Evolutionary conservation across 2,797 vertebrate genomes (phyloP).

Genomic region (Pristis pectinata): DNA sequence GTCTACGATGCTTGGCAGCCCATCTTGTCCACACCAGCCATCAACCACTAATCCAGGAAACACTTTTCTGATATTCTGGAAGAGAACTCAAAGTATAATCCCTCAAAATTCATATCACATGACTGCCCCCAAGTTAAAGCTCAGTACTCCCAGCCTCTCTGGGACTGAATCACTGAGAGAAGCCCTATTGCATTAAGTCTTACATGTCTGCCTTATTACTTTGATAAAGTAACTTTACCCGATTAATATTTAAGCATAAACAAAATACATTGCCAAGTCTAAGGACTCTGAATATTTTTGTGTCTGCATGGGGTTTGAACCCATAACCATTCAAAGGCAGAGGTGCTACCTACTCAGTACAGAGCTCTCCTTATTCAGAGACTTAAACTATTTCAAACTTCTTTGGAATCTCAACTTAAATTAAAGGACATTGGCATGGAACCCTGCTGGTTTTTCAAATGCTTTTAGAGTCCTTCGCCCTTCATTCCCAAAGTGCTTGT

Average conservation of each 20-base stretch:
- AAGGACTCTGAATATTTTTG: no score
- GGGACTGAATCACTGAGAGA: neutral
- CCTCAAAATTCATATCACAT: neutral
- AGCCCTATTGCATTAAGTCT: neutral
- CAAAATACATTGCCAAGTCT: neutral
- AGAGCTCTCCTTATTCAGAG: no score
- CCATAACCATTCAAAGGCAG: no score
- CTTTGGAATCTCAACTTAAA: no score
- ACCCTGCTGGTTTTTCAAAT: neutral
- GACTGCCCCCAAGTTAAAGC: neutral
- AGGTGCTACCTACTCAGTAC: no score
- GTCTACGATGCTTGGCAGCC: no score
- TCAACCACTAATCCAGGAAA: no score
- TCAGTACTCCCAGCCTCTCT: neutral
- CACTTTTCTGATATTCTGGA: neutral
- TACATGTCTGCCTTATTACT: neutral
- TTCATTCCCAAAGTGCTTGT: no score
- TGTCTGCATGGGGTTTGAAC: no score
- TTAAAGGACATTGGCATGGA: neutral
- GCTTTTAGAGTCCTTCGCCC: neutral
- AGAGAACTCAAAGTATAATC: neutral
- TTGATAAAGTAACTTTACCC: neutral
- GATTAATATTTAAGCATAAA: neutral
- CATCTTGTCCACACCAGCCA: no score
- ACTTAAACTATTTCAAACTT: no score